Percentiles rank a stretch among this genome's conserved stretches.
These are phyloP conservation scores for Actenoides lindsayi DNA, from an alignment of 2,113 vertebrate genomes.

Conservation along the genomic window DNA sequence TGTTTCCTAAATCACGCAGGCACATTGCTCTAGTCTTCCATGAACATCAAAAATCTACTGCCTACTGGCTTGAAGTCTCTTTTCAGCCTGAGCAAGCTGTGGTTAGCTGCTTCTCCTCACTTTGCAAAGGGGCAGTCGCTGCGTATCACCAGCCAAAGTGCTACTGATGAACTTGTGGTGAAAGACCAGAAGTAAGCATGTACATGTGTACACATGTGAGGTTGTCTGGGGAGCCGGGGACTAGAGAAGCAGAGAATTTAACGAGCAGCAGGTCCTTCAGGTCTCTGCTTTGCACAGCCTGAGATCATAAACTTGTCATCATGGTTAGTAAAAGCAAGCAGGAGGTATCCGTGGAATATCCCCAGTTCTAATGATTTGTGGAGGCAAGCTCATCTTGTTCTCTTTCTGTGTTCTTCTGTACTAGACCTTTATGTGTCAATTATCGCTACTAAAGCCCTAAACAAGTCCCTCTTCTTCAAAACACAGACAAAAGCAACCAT, in stretches of 20 bases:
- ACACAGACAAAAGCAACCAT: conserved; percentile 19
- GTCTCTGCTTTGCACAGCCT: neutral
- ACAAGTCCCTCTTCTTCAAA: conserved; percentile 29
- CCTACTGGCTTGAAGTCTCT: neutral
- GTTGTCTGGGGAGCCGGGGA: neutral
- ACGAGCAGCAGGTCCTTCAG: neutral
- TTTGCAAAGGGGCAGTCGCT: neutral
- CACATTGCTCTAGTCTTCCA: neutral
- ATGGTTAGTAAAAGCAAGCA: neutral
- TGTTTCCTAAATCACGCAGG: neutral
- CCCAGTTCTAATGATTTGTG: neutral
- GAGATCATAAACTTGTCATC: neutral
- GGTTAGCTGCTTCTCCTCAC: neutral
- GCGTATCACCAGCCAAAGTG: neutral
- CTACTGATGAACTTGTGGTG: neutral
- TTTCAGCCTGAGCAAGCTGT: neutral
- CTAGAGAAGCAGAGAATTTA: neutral
- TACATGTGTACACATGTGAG: neutral
- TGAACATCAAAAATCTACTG: neutral
- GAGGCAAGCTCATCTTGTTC: neutral
- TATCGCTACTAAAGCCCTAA: neutral
- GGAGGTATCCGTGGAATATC: neutral
- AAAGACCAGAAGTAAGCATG: neutral
- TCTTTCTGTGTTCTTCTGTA: neutral
- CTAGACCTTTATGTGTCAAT: neutral